phyloP scores from a whole-genome alignment of 23 tunicate genomes.

The Trididemnum miniatum region DNA sequence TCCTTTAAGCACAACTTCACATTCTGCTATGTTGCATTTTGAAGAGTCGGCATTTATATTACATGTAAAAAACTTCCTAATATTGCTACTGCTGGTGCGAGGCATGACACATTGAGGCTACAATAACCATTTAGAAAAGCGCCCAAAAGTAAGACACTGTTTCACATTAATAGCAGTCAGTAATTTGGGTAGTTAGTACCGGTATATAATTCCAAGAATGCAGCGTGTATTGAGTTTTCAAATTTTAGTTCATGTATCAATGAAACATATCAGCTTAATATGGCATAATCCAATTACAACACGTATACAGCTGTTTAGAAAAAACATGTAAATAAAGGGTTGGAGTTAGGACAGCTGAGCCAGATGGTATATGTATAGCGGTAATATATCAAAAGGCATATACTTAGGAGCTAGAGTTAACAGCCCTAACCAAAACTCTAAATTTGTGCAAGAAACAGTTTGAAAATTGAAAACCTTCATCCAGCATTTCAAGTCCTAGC shows the following conservation, averaged over 20 bases:
- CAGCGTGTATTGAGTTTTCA: not conserved
- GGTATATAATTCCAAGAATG: not conserved
- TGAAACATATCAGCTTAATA: not conserved
- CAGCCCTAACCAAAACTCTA: too few relatives aligned
- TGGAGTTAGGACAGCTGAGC: not conserved
- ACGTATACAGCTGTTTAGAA: not conserved
- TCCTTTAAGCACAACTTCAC: slow-evolving; percentile 6
- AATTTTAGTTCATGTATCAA: not conserved
- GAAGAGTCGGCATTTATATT: not conserved
- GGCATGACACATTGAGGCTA: not conserved
- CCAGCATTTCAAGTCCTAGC: too few relatives aligned
- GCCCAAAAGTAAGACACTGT: not conserved
- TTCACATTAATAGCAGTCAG: not conserved
- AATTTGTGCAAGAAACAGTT: too few relatives aligned
- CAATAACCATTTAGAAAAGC: not conserved
- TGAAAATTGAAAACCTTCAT: too few relatives aligned
- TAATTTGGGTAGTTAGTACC: too few relatives aligned
- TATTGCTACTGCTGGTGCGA: slow-evolving; percentile 5
- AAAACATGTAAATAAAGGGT: not conserved
- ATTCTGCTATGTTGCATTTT: slow-evolving; percentile 6
- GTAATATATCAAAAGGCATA: too few relatives aligned
- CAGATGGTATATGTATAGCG: too few relatives aligned
- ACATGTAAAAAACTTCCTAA: slow-evolving; percentile 23
- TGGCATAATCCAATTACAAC: not conserved
- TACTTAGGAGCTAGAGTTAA: too few relatives aligned